Percentiles rank a stretch among this genome's conserved stretches.
phyloP scores from a whole-genome alignment of 2,113 vertebrate species.

The Glaucomys volans region DNA sequence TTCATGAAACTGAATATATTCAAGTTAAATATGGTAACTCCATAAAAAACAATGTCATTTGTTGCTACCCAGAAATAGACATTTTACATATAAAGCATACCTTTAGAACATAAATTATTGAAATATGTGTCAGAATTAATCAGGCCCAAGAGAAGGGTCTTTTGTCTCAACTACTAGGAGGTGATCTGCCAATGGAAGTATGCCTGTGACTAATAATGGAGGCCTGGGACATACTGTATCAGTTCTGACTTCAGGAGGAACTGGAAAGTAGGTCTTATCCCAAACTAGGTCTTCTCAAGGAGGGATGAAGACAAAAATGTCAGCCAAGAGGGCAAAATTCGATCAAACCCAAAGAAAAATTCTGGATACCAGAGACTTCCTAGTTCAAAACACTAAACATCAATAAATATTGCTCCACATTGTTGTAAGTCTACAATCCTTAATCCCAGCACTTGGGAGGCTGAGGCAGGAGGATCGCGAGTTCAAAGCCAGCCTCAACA shows the following conservation, averaged over 20 bases:
- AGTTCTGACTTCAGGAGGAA: background rate
- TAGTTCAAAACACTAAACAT: background rate
- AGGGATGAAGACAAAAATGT: background rate
- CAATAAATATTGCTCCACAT: background rate
- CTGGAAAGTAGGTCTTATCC: background rate
- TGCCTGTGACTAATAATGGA: constrained; percentile 4
- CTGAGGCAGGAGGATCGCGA: too few species aligned
- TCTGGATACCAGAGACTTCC: background rate
- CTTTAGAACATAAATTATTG: constrained; percentile 44
- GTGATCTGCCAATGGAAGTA: background rate
- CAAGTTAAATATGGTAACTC: background rate
- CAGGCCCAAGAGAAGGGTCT: background rate
- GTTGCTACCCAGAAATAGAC: background rate
- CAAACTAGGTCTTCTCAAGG: background rate
- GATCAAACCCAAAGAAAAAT: background rate
- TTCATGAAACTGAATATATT: constrained; percentile 25
- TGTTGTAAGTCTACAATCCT: background rate
- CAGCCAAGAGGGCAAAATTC: background rate
- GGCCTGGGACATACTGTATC: background rate
- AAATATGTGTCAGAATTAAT: background rate
- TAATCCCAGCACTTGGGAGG: too few species aligned
- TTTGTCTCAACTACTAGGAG: background rate
- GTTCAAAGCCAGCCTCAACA: too few species aligned
- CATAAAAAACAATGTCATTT: background rate
- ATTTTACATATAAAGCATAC: constrained; percentile 12